Conservation (phyloP, 2,888 invertebrate genomes). For the Scaptomyza caliginosa region DNA sequence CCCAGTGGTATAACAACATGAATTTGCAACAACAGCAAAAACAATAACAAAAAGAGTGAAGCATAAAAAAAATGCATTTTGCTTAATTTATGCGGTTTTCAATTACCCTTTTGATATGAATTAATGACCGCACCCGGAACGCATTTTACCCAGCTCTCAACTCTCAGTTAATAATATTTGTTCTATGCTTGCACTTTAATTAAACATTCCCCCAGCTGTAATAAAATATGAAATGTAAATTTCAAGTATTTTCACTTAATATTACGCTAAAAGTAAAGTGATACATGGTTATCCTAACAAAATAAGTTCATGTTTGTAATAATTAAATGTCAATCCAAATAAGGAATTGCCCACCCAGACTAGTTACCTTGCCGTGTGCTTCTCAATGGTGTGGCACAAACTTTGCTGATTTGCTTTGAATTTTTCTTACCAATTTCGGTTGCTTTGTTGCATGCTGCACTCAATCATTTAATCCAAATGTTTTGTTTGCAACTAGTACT, state of each 20-base stretch:
- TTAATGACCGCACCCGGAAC: conserved; percentile 61
- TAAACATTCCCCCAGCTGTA: conserved; percentile 32
- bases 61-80: conserved; percentile 43
- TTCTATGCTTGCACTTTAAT: conserved; percentile 61
- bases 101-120: conserved; percentile 77
- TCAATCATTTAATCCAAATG: conserved; percentile 65
- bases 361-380: conserved; percentile 13
- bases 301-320: no score
- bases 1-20: conserved; percentile 59
- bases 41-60: not conserved
- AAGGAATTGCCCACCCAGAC: conserved; percentile 1
- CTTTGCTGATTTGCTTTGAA: conserved; percentile 34
- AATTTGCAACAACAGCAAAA: conserved; percentile 31
- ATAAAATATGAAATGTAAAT: not conserved
- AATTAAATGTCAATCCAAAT: no score
- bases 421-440: conserved; percentile 34
- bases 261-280: no score
- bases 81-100: conserved; percentile 79
- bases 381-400: no score
- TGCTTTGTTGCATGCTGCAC: conserved; percentile 58
- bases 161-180: conserved; percentile 1
- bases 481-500: conserved; percentile 58
- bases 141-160: not conserved
- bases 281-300: no score
- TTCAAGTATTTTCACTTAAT: no score